Percentiles rank a stretch among this genome's conserved stretches.
phyloP scores from a whole-genome alignment of 53 echinoderm and acorn worm species.

The Holothuria leucospilota region DNA sequence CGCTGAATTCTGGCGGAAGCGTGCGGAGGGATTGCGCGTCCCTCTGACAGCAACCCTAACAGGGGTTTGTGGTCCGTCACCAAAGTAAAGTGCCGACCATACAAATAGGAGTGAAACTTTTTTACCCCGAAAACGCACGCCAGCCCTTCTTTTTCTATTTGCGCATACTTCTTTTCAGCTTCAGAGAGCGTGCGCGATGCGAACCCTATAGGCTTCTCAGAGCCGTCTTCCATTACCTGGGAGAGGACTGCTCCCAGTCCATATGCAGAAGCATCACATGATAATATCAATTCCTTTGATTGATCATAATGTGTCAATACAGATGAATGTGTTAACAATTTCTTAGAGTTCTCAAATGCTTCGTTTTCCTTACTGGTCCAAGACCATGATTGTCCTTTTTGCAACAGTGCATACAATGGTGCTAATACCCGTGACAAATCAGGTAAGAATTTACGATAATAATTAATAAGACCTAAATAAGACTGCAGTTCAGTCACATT shows the following conservation, averaged over 20 bases:
- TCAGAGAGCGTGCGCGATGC: conserved; percentile 49
- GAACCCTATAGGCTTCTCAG: conserved; percentile 27
- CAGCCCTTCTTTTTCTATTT: conserved; percentile 63
- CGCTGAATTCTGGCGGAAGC: conserved; percentile 64
- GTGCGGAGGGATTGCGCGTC: conserved; percentile 27
- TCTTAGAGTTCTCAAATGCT: conserved; percentile 56
- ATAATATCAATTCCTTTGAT: neutral
- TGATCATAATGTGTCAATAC: conserved; percentile 59
- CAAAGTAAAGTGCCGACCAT: conserved; percentile 53
- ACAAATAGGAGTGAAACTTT: conserved; percentile 45
- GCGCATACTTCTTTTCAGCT: conserved; percentile 56
- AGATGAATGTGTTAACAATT: conserved; percentile 26
- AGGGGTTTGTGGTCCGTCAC: conserved; percentile 75
- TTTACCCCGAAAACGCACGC: conserved; percentile 43
- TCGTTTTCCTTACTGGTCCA: conserved; percentile 22
- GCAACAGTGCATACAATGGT: conserved; percentile 47
- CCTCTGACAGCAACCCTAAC: conserved; percentile 47
- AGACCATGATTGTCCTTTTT: conserved; percentile 9
- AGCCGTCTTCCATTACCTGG: conserved; percentile 54
- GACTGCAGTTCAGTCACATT: conserved; percentile 51
- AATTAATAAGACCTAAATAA: conserved; percentile 43
- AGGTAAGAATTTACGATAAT: conserved; percentile 63
- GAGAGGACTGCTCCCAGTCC: conserved; percentile 65
- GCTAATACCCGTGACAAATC: conserved; percentile 36
- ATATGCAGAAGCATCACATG: conserved; percentile 57